Base-by-base conservation (phyloP, 1,140 invertebrate species). In the Diachasma alloeum region DNA sequence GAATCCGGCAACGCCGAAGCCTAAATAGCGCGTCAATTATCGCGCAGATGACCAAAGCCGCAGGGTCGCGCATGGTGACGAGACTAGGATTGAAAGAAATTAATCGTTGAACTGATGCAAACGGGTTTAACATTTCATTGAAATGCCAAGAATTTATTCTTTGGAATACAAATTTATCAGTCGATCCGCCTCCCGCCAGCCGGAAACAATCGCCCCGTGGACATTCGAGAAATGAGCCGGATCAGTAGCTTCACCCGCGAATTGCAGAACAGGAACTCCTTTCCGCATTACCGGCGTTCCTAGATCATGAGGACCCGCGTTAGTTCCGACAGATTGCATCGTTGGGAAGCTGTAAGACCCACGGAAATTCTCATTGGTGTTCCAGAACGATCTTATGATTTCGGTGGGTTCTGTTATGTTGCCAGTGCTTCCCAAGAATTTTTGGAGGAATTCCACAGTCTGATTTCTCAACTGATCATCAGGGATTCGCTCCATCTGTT, bases 161-260 rank as follows among this genome's bases (percentile, higher is more conserved):
- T 17, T 59, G 76, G 74, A 37, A 84, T 82, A 76, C 89, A 83
- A 68, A 68, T 86, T 82, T 44, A 90, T 85, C n/a, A 90, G 74
- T 83, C 92, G 89, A 56, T 95, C 91, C n/a, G 95, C 95, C 87
- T 96, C 95, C 74, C 94, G 90, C 87, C 93, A 94, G 0, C 95
- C 96, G 36, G 92, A 91, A 86, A 94, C 93, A 3, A 96, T 88
- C 0, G 96, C 96, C 8, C 96, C 96, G 85, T 97, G 96, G 4
- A 95, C 95, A 0, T 94, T 95, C 6, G 93, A 94, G 83, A 93
- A 95, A 83, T 91, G 92, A 79, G 92, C 88, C 31, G 92, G 86
- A 77, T 93, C 92, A 0, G 94, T 93, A 0, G 93, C 93, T 87
- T 95, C 94, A 0, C 94, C 94, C n/a, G 92, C 94, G 82, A 95